Conservation (phyloP, 2,113 vertebrate species). For the Condylura cristata region DNA sequence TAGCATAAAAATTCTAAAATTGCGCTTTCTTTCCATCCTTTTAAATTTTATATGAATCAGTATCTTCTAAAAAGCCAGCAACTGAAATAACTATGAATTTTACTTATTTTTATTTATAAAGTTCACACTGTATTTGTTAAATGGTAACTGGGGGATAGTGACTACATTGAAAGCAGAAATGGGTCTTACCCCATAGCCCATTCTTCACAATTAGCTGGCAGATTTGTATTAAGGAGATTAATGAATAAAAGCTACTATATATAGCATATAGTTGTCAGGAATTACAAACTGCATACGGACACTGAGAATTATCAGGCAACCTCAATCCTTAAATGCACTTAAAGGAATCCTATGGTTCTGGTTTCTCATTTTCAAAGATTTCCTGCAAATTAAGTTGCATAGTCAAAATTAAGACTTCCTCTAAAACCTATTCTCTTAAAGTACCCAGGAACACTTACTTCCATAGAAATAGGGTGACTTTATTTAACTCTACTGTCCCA, state of each 20-base stretch:
- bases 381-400: background rate
- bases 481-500: background rate
- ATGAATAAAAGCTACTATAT: slow-evolving; percentile 62
- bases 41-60: background rate
- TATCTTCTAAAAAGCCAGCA: background rate
- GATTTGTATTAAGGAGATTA: slow-evolving; percentile 66
- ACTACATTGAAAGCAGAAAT: slow-evolving; percentile 40
- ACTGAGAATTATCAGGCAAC: background rate
- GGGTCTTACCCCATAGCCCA: slow-evolving; percentile 15
- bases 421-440: background rate
- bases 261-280: slow-evolving; percentile 15
- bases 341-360: slow-evolving; percentile 8
- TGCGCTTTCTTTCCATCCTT: background rate
- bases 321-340: background rate
- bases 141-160: slow-evolving; percentile 15
- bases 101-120: slow-evolving; percentile 25
- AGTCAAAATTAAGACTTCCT: background rate
- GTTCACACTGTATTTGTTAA: slow-evolving; percentile 65
- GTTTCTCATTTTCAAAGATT: background rate
- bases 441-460: background rate
- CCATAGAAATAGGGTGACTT: background rate
- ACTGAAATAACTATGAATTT: slow-evolving; percentile 15
- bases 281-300: background rate
- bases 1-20: background rate
- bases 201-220: slow-evolving; percentile 48